These are phyloP conservation scores for Microcebus murinus DNA, from an alignment of 2,113 vertebrate genomes.

Conservation along the genomic window DNA sequence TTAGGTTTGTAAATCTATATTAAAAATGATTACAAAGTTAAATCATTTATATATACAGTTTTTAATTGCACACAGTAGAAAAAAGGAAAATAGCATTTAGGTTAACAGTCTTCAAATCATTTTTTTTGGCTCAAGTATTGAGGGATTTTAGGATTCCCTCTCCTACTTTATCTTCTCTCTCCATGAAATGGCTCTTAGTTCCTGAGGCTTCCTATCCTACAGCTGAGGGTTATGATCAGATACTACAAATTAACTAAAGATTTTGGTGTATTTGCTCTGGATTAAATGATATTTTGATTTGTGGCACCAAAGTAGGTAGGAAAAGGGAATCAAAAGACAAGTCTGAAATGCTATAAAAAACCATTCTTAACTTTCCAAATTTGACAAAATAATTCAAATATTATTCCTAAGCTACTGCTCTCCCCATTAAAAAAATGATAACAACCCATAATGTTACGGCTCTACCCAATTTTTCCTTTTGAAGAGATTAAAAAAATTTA, in stretches of 20 bases:
- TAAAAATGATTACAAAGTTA: conserved; percentile 8
- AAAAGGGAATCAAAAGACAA: not conserved
- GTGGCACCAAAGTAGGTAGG: not conserved
- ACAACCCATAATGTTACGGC: not conserved
- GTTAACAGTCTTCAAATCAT: not conserved
- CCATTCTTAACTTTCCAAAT: not conserved
- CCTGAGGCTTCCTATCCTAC: not conserved
- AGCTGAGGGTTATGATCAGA: not conserved
- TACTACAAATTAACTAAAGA: not conserved
- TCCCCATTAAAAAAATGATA: not conserved
- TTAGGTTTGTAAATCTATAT: conserved; percentile 21
- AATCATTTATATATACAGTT: not conserved
- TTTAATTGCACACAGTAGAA: not conserved
- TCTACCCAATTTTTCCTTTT: not conserved
- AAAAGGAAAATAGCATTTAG: not conserved
- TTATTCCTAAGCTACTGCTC: rapidly evolving
- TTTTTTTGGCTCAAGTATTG: not conserved
- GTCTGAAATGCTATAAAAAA: not conserved
- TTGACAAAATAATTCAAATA: not conserved
- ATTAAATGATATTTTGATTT: not conserved
- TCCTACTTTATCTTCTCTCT: not conserved
- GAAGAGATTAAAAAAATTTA: not conserved
- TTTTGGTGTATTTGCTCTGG: not conserved
- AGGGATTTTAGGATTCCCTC: not conserved
- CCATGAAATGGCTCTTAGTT: not conserved